Base-by-base conservation (phyloP, 2,888 invertebrate genomes). In the Actias luna region DNA sequence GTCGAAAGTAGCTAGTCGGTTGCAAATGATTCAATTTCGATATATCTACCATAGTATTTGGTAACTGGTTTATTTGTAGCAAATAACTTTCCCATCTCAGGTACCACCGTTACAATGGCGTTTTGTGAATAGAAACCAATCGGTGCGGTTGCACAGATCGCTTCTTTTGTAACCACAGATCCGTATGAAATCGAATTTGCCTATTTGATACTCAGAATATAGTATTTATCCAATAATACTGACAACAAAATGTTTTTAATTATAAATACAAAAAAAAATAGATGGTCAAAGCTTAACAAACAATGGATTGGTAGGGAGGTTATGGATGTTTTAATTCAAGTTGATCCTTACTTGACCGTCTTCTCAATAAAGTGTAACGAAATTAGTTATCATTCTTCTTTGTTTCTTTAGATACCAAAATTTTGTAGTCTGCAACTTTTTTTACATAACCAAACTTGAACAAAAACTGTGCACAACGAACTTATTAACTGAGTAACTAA, bases 111-210 rank as follows among this genome's bases (percentile, higher is more conserved):
- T 66, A 76, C 77, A 74, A 72, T 75, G 68, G 74, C 73, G 70
- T 68, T 64, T 67, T 71, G 73, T 70, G 75, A 79, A 79, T 82
- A 77, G 81, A 82, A 83, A 79, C 72, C 82, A 79, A 83, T 84
- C 77, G 77, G 65, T 82, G 85, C 70, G 87, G 86, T 86, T 80
- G 75, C 80, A 72, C 64, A 75, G 78, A 83, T 82, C 79, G 78
- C 83, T 83, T 84, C 84, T 84, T 83, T 83, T 82, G 80, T 78
- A 80, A 87, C 87, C 87, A 72, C 87, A 85, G 67, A 63, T 72
- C 74, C 77, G 78, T 79, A 79, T 80, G 78, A 79, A 83, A 80
- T 82, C 78, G 76, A 76, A 79, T 74, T 77, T 72, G 70, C 63
- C 68, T 63, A 61, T 39, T n/a, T 8, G 27, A 55, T 55, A n/a